These are phyloP conservation scores for Drosophila paracracens DNA, from an alignment of 2,888 invertebrate genomes.

Conservation along the genomic window DNA sequence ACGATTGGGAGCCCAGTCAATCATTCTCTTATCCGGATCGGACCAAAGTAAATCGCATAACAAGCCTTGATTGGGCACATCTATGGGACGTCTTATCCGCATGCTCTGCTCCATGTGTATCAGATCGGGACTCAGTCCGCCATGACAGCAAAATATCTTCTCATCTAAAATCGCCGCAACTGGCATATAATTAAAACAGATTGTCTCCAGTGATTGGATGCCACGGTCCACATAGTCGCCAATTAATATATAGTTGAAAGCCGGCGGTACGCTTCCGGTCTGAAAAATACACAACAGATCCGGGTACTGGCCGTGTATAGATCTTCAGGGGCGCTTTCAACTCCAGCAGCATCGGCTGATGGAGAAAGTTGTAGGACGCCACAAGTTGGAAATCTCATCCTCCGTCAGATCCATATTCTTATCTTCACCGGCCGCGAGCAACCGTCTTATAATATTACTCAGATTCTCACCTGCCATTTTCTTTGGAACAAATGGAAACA, in stretches of 20 bases:
- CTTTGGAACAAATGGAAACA: conserved; percentile 12
- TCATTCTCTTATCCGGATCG: no score
- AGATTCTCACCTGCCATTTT: conserved; percentile 86
- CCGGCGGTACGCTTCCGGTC: conserved; percentile 98
- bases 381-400: conserved; percentile 97
- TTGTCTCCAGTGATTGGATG: conserved; percentile 98
- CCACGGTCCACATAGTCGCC: conserved; percentile 99
- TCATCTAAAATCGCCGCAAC: conserved; percentile 60
- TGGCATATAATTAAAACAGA: conserved; percentile 87
- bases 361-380: conserved; percentile 98
- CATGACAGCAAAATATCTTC: conserved; percentile 91
- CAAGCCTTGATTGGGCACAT: conserved; percentile 87
- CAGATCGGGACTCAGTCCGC: conserved; percentile 93
- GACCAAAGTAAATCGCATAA: no score
- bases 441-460: conserved; percentile 97
- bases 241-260: conserved; percentile 98
- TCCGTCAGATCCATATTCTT: conserved; percentile 99
- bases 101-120: conserved; percentile 98
- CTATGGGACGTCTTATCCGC: conserved; percentile 98
- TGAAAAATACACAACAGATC: conserved; percentile 98
- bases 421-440: conserved; percentile 95
- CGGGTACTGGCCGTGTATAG: conserved; percentile 99
- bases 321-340: conserved; percentile 99
- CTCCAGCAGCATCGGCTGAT: conserved; percentile 98
- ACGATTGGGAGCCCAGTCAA: conserved; percentile 99